These are phyloP conservation scores for Hestina assimilis DNA, from an alignment of 1,140 invertebrate genomes.

Conservation along the genomic window DNA sequence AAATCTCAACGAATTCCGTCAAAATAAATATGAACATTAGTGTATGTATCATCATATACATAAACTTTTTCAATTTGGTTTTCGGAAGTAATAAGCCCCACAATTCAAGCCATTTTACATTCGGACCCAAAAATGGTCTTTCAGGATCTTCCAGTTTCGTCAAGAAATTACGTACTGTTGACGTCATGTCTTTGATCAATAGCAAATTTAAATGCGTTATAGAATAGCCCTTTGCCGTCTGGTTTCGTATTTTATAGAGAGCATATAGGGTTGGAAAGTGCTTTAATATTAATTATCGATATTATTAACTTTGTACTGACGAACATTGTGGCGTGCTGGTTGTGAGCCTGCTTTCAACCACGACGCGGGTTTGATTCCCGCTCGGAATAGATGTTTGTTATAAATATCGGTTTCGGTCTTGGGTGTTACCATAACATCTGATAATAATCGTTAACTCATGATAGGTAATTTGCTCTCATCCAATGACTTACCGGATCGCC, in stretches of 20 bases:
- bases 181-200: too few relatives aligned
- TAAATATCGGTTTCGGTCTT: too few relatives aligned
- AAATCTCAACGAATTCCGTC: conserved; percentile 40
- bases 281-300: background rate
- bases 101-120: conserved; percentile 35
- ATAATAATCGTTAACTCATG: too few relatives aligned
- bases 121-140: conserved; percentile 38
- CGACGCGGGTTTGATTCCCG: too few relatives aligned
- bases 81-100: conserved; percentile 39
- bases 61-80: conserved; percentile 17
- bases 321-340: too few relatives aligned
- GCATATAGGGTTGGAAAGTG: background rate
- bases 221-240: background rate
- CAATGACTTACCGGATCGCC: too few relatives aligned
- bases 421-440: too few relatives aligned
- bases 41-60: too few relatives aligned
- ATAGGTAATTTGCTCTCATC: too few relatives aligned
- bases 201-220: too few relatives aligned
- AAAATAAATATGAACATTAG: conserved; percentile 30
- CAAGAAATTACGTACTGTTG: conserved; percentile 6
- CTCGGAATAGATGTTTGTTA: too few relatives aligned
- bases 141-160: conserved; percentile 39
- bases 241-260: background rate
- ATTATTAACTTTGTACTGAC: background rate
- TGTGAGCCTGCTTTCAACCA: too few relatives aligned